Evolutionary conservation across 2,797 vertebrate species (phyloP), one percentile per base, ranked within the genome.

Genomic region (Xiphorhynchus erythropygius): DNA sequence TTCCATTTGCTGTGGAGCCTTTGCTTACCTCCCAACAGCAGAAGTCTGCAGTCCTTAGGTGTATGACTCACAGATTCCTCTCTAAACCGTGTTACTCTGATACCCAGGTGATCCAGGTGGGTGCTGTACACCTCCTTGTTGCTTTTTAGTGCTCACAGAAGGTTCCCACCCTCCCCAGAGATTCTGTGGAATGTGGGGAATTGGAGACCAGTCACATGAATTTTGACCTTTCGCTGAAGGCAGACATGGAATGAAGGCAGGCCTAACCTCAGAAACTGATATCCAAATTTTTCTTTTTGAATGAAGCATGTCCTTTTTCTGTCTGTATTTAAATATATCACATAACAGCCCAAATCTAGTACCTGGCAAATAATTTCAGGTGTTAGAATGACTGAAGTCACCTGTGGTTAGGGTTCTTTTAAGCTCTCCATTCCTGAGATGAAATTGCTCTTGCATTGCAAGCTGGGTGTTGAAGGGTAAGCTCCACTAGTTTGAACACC

Each of bases 301-400:
- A 3, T 9, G 28, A 67, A 56, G 22, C 0, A 0, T 46, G 22
- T 22, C 7, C 2, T 32, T 5, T 69, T 81, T 41, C 5, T 74
- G 10, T 13, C 24, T 59, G 4, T 83, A 56, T 50, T 75, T 41
- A 56, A 90, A 41, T 60, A 9, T 8, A 32, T 37, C 18, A 18
- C 4, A 0, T 33, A 77, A 32, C 11, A 74, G 21, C 37, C 39
- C 44, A 17, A 37, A 37, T 71, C 4, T 49, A 30, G 46, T 78
- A 71, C 50, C 18, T 89, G 75, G 27, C 67, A 87, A 60, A 35
- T 71, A 79, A 62, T 46, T 78, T 17, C 27, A 60, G 28, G 32
- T 78, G 28, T 39, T 78, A n/a, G 62, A 60, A 47, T 87, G 55
- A 18, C 63, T 82, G 41, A 69, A 87, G 32, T 74, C 1, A 11